These are phyloP conservation scores for Pygathrix nemaeus DNA, from an alignment of 2,113 vertebrate species.

Conservation along the genomic window DNA sequence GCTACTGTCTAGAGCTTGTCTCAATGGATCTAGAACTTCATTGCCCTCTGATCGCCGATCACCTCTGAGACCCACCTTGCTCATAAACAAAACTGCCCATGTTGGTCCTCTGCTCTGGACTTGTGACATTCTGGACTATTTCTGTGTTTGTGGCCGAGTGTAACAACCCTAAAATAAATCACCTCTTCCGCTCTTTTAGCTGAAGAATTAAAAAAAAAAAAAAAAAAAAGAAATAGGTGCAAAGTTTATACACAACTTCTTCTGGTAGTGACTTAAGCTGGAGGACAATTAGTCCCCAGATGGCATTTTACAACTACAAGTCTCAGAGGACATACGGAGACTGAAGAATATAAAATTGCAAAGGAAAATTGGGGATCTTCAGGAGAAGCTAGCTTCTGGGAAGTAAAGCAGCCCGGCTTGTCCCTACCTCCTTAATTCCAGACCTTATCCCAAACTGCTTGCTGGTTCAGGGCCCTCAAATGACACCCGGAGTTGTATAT, in stretches of 20 bases:
- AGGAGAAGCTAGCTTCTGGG: background rate
- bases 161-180: too few relatives aligned
- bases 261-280: slow-evolving; percentile 7
- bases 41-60: too few relatives aligned
- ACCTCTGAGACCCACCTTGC: too few relatives aligned
- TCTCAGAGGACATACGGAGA: background rate
- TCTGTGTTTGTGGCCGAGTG: too few relatives aligned
- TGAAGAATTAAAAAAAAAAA: too few relatives aligned
- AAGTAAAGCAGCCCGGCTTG: background rate
- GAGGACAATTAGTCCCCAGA: slow-evolving; percentile 67
- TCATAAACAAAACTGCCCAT: too few relatives aligned
- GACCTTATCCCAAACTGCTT: background rate
- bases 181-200: too few relatives aligned
- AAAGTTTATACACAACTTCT: slow-evolving; percentile 59
- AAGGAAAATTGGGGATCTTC: background rate
- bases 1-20: too few relatives aligned
- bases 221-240: slow-evolving; percentile 38
- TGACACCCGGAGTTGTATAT: background rate
- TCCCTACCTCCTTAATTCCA: background rate
- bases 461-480: accelerated
- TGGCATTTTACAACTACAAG: slow-evolving; percentile 22
- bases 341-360: background rate
- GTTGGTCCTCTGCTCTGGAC: too few relatives aligned
- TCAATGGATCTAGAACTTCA: too few relatives aligned
- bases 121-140: too few relatives aligned